These are phyloP conservation scores for Melieria omissa DNA, from an alignment of 2,888 invertebrate genomes.

Conservation along the genomic window DNA sequence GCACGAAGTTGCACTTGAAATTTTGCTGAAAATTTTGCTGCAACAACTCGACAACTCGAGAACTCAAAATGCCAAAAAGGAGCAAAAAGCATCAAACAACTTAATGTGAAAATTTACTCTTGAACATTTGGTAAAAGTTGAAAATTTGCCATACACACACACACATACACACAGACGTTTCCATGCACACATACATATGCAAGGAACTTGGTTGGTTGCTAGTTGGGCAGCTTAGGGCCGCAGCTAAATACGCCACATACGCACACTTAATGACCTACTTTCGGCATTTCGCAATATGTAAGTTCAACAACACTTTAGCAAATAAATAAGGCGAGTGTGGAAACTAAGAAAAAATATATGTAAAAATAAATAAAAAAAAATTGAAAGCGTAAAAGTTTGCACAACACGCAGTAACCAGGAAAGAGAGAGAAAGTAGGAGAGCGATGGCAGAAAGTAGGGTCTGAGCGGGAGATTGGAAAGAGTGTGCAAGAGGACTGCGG, in stretches of 20 bases:
- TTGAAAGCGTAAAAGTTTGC: too few relatives aligned
- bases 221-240: background rate
- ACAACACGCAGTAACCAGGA: conserved; percentile 17
- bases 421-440: conserved; percentile 20
- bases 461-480: background rate
- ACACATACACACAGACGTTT: background rate
- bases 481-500: too few relatives aligned
- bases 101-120: conserved; percentile 25
- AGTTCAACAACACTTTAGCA: conserved; percentile 28
- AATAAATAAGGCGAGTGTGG: conserved; percentile 6
- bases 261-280: conserved; percentile 33
- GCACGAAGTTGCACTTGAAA: conserved; percentile 30
- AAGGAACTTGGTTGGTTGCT: background rate
- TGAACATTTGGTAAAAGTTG: conserved; percentile 26
- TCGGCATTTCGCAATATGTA: conserved; percentile 26
- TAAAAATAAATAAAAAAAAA: too few relatives aligned
- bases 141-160: conserved; percentile 12
- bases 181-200: background rate
- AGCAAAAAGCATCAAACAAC: background rate
- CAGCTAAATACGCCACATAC: conserved; percentile 27
- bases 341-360: too few relatives aligned
- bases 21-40: conserved; percentile 18
- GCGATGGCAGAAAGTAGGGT: background rate
- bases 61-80: background rate
- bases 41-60: conserved; percentile 30